Percentiles rank a stretch among this genome's conserved stretches.
These are phyloP conservation scores for Tenebrio molitor DNA, from an alignment of 1,140 invertebrate species.

Conservation along the genomic window DNA sequence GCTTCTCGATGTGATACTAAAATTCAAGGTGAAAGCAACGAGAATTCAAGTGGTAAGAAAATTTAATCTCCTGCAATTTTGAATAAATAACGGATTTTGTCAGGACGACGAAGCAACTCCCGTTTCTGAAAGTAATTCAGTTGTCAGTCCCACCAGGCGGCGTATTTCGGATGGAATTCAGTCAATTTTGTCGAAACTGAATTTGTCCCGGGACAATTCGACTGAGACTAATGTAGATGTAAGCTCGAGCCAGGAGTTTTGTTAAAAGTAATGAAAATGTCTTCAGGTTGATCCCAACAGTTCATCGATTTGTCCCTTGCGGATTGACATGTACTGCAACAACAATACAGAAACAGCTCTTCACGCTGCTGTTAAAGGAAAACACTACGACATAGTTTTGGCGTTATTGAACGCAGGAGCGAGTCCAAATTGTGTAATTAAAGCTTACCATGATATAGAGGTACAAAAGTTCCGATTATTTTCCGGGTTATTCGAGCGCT, in stretches of 20 bases:
- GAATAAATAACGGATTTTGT: conserved; percentile 8
- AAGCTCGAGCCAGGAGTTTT: conserved; percentile 7
- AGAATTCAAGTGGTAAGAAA: conserved; percentile 67
- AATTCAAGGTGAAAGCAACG: conserved; percentile 78
- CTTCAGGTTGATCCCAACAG: conserved; percentile 68
- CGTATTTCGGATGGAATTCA: conserved; percentile 90
- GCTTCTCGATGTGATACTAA: conserved; percentile 84
- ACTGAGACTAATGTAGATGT: conserved; percentile 62
- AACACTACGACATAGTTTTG: conserved; percentile 81
- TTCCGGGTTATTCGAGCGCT: neutral
- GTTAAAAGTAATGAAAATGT: conserved; percentile 5
- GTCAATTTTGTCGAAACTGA: conserved; percentile 87
- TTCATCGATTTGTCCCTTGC: conserved; percentile 76
- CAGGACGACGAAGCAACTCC: conserved; percentile 65
- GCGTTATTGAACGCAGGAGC: conserved; percentile 82
- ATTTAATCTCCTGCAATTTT: conserved; percentile 6
- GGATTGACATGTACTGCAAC: conserved; percentile 83
- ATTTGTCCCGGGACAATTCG: conserved; percentile 69
- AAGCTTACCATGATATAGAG: conserved; percentile 68
- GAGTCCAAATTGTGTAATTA: conserved; percentile 77
- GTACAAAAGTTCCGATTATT: conserved; percentile 48
- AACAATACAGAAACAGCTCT: conserved; percentile 82
- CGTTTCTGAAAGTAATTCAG: conserved; percentile 63
- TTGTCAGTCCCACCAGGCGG: conserved; percentile 75
- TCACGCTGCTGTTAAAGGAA: conserved; percentile 83